These are phyloP conservation scores for Eriocheir sinensis DNA, from an alignment of 1,140 invertebrate species.

Conservation along the genomic window DNA sequence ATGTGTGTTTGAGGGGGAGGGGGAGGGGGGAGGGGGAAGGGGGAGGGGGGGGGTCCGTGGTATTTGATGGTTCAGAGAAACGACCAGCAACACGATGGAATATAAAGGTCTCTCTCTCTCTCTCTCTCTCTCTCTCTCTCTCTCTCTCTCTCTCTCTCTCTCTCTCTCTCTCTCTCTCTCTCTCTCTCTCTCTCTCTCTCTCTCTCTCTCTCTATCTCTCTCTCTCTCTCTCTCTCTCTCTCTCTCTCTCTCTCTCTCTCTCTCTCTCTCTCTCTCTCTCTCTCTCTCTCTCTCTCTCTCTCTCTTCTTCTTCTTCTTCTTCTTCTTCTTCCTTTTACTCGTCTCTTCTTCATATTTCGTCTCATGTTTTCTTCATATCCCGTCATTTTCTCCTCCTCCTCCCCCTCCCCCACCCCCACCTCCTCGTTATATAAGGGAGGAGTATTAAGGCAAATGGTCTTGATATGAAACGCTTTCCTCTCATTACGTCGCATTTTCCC, in stretches of 20 bases:
- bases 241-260: neutral
- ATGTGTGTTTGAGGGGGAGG: no score
- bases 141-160: slow-evolving; percentile 7
- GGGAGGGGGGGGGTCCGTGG: neutral
- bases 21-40: neutral
- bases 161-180: slow-evolving; percentile 6
- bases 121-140: neutral
- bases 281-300: neutral
- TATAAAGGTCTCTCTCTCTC: neutral
- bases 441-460: neutral
- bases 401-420: no score
- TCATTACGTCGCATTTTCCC: neutral
- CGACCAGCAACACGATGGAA: neutral
- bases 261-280: neutral
- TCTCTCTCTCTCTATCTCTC: neutral
- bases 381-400: no score
- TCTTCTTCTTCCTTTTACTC: no score
- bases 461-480: neutral
- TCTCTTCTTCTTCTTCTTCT: no score
- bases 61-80: neutral
- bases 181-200: neutral
- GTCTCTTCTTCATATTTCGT: no score
- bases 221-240: neutral
- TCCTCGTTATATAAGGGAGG: neutral
- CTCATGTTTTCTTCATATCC: no score